A percentile compares a stretch with the other conserved stretches of the same genome.
Conservation (phyloP, 2,797 vertebrate species). For the Poeciliopsis infans region DNA sequence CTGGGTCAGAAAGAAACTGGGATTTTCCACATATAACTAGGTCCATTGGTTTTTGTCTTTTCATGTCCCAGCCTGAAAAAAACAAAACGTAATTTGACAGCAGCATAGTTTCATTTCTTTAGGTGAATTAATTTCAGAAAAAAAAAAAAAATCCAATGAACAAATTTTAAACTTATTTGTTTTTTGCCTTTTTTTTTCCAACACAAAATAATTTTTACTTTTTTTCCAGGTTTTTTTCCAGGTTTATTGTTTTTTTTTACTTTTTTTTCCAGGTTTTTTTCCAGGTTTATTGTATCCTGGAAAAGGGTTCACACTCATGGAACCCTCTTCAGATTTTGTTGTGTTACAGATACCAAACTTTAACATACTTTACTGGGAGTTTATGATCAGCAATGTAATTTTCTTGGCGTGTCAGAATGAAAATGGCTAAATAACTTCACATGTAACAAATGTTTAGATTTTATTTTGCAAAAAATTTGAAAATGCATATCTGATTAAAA, state of each 20-base stretch:
- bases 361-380: neutral
- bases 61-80: conserved; percentile 53
- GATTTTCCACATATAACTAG: conserved; percentile 70
- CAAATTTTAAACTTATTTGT: neutral
- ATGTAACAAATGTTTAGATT: neutral
- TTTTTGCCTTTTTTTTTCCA: conserved; percentile 54
- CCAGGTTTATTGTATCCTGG: conserved; percentile 6
- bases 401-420: no score
- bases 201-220: conserved; percentile 43
- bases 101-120: neutral
- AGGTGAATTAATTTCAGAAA: neutral
- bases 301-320: neutral
- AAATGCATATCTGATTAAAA: neutral
- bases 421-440: neutral
- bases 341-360: neutral
- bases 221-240: no score
- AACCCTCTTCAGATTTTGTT: neutral
- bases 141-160: neutral
- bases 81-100: neutral
- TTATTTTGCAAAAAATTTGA: neutral
- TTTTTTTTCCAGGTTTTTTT: no score
- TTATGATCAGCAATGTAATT: no score
- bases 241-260: conserved; percentile 5
- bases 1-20: conserved; percentile 72
- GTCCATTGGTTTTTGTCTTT: conserved; percentile 45